phyloP scores from a whole-genome alignment of 2,797 vertebrate species.

The Meriones psammophilus region DNA sequence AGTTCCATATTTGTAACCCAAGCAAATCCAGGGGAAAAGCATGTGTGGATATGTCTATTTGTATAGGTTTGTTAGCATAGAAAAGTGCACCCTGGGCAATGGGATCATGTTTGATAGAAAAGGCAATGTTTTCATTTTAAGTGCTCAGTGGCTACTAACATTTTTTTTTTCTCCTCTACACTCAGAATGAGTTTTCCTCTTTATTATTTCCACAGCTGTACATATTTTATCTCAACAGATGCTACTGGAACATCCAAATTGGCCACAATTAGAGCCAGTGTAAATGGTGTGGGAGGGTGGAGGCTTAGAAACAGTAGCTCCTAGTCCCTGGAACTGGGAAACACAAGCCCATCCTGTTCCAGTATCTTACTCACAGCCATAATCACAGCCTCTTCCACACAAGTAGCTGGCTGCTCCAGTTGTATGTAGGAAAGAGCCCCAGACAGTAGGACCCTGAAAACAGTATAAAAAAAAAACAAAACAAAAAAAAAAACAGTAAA shows the following conservation, averaged over 20 bases:
- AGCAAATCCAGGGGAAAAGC: background rate
- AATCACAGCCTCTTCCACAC: background rate
- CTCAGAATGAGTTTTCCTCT: conserved; percentile 54
- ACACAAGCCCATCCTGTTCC: fast-evolving
- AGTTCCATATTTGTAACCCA: background rate
- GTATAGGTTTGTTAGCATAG: background rate
- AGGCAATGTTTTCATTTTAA: conserved; percentile 48
- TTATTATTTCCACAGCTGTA: conserved; percentile 69
- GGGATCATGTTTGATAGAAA: conserved; percentile 16
- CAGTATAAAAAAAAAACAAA: background rate
- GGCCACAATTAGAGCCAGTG: conserved; percentile 48
- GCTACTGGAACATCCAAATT: conserved; percentile 59
- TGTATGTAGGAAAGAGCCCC: background rate
- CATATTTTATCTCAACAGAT: conserved; percentile 65
- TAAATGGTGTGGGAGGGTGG: background rate
- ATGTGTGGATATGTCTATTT: background rate
- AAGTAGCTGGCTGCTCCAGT: background rate
- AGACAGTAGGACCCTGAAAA: background rate
- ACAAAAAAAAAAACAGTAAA: background rate
- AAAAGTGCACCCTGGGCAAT: conserved; percentile 33
- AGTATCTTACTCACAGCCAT: fast-evolving
- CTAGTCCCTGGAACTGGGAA: background rate
- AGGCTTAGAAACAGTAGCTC: background rate
- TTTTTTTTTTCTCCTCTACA: background rate
- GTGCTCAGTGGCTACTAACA: background rate